phyloP scores from a whole-genome alignment of 2,888 invertebrate genomes.

The Drosophila monieri region DNA sequence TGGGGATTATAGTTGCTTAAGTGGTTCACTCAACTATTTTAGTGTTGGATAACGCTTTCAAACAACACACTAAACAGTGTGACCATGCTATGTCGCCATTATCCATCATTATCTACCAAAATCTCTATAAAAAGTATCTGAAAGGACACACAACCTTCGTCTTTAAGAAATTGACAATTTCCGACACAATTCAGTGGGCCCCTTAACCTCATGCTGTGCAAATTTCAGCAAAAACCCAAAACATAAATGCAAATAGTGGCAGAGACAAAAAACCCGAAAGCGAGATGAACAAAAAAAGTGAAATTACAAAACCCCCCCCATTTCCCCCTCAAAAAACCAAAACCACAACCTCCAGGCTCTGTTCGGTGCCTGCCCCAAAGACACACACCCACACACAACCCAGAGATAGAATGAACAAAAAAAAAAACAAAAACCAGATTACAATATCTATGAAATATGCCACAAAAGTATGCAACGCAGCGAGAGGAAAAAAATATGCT shows the following conservation, averaged over 20 bases:
- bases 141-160: background rate
- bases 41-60: no score
- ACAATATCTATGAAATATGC: constrained; percentile 72
- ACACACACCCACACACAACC: constrained; percentile 8
- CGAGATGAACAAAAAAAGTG: constrained; percentile 30
- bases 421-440: constrained; percentile 30
- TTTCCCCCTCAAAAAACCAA: background rate
- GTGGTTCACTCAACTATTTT: background rate
- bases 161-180: constrained; percentile 1
- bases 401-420: no score
- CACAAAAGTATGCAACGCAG: constrained; percentile 55
- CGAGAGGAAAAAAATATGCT: constrained; percentile 37
- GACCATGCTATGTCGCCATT: background rate
- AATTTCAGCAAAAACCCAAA: constrained; percentile 13
- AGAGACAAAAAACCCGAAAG: constrained; percentile 10
- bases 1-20: background rate
- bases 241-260: constrained; percentile 12
- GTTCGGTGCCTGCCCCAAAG: background rate
- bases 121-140: no score
- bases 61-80: no score
- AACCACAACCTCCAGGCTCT: no score
- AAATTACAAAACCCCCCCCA: constrained; percentile 45
- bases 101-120: background rate
- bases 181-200: no score
- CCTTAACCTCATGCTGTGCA: constrained; percentile 13